These are phyloP conservation scores for Rhodinocichla rosea DNA, from an alignment of 2,113 vertebrate genomes.

Conservation along the genomic window DNA sequence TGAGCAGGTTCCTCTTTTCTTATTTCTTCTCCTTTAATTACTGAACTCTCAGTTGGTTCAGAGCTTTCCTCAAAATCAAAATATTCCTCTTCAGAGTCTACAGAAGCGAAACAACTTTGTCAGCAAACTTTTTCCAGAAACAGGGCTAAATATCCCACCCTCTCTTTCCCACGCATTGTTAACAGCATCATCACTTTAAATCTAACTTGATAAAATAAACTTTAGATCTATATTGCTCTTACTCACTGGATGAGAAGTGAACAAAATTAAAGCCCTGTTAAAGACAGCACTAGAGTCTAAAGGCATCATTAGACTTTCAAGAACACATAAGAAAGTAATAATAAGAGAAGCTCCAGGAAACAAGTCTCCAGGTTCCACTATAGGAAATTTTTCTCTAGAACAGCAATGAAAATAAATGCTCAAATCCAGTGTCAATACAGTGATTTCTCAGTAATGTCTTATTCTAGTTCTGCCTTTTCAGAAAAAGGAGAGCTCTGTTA, in stretches of 20 bases:
- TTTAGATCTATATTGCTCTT: neutral
- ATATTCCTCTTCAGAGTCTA: constrained; percentile 80
- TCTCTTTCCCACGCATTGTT: neutral
- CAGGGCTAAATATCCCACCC: neutral
- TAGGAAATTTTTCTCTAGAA: neutral
- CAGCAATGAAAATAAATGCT: neutral
- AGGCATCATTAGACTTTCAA: neutral
- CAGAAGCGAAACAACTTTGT: neutral
- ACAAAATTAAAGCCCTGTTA: neutral
- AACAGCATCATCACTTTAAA: neutral
- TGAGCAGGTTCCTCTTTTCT: constrained; percentile 13
- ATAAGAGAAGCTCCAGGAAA: neutral
- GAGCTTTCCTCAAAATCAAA: constrained; percentile 70
- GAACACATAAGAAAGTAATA: neutral
- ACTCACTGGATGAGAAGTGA: neutral
- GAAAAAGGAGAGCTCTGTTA: neutral
- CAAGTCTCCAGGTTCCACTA: neutral
- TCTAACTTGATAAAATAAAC: neutral
- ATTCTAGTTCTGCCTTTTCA: neutral
- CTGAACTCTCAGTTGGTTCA: neutral
- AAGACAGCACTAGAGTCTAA: neutral
- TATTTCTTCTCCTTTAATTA: neutral
- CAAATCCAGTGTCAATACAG: neutral
- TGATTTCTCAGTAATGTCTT: neutral
- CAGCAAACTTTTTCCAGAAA: neutral